These are phyloP conservation scores for Acleris sparsana DNA, from an alignment of 2,888 invertebrate genomes.

Conservation along the genomic window DNA sequence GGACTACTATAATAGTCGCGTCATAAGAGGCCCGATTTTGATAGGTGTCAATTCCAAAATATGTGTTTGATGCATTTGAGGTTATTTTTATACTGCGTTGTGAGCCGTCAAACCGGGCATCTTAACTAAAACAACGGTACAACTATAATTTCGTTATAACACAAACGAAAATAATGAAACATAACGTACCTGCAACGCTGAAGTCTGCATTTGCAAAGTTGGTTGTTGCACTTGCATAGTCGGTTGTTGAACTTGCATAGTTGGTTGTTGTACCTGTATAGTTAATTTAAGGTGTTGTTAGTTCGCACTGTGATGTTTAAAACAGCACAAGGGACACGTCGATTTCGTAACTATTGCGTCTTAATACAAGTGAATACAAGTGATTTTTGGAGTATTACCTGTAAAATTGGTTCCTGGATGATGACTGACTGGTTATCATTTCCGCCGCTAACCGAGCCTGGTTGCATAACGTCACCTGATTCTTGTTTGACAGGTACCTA, in stretches of 20 bases:
- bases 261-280: conserved; percentile 42
- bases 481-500: conserved; percentile 70
- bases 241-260: conserved; percentile 31
- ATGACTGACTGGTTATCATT: conserved; percentile 59
- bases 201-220: conserved; percentile 58
- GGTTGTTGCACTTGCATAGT: conserved; percentile 48
- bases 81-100: too few species aligned
- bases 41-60: too few species aligned
- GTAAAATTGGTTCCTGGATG: conserved; percentile 70
- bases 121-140: too few species aligned
- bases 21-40: too few species aligned
- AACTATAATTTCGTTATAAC: too few species aligned
- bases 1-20: too few species aligned
- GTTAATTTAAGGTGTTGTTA: conserved; percentile 3
- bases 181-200: conserved; percentile 49
- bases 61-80: too few species aligned
- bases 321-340: not conserved
- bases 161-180: too few species aligned
- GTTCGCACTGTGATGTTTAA: too few species aligned
- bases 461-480: conserved; percentile 56
- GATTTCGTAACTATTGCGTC: too few species aligned
- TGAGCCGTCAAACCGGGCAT: too few species aligned
- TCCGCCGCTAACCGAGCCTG: conserved; percentile 54
- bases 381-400: conserved; percentile 44
- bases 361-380: too few species aligned